These are phyloP conservation scores for Platycheirus rosarum DNA, from an alignment of 2,888 invertebrate genomes.

Conservation along the genomic window DNA sequence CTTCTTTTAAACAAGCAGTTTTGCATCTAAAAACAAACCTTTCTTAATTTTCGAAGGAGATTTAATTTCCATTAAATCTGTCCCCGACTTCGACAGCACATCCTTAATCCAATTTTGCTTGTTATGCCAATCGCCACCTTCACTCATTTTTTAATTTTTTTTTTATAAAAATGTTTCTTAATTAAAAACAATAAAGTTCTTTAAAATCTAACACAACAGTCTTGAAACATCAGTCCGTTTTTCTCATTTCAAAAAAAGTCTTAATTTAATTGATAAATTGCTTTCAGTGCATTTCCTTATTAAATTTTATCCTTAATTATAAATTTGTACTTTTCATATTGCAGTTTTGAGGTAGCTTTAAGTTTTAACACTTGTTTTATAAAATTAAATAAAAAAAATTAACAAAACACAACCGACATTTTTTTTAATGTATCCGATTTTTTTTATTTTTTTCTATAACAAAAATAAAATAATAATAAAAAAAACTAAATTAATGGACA, in stretches of 20 bases:
- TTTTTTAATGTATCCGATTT: slow-evolving; percentile 45
- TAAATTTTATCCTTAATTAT: slow-evolving; percentile 4
- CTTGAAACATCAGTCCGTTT: slow-evolving; percentile 65
- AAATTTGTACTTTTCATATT: slow-evolving; percentile 66
- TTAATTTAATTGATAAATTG: slow-evolving; percentile 40
- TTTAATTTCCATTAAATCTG: slow-evolving; percentile 81
- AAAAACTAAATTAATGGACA: slow-evolving; percentile 21
- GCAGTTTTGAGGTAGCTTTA: slow-evolving; percentile 59
- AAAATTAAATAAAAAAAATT: slow-evolving; percentile 7
- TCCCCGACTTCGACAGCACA: slow-evolving; percentile 82
- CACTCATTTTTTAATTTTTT: slow-evolving; percentile 77
- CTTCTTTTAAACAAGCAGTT: too few species aligned
- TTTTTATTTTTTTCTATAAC: slow-evolving; percentile 16
- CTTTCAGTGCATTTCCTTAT: slow-evolving; percentile 34
- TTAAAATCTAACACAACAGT: slow-evolving; percentile 61
- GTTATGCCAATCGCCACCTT: slow-evolving; percentile 78
- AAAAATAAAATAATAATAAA: slow-evolving; percentile 21
- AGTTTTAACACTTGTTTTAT: slow-evolving; percentile 21
- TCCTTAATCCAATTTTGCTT: slow-evolving; percentile 84
- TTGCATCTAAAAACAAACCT: slow-evolving; percentile 76
- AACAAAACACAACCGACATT: slow-evolving; percentile 15
- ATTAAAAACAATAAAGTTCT: slow-evolving; percentile 7
- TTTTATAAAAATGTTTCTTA: background rate
- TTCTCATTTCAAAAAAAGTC: slow-evolving; percentile 29
- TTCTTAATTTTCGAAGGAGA: slow-evolving; percentile 76